Percentiles rank a stretch among this genome's conserved stretches.
Evolutionary conservation across 2,797 vertebrate genomes (phyloP).

Genomic region (Crenuchus spilurus): DNA sequence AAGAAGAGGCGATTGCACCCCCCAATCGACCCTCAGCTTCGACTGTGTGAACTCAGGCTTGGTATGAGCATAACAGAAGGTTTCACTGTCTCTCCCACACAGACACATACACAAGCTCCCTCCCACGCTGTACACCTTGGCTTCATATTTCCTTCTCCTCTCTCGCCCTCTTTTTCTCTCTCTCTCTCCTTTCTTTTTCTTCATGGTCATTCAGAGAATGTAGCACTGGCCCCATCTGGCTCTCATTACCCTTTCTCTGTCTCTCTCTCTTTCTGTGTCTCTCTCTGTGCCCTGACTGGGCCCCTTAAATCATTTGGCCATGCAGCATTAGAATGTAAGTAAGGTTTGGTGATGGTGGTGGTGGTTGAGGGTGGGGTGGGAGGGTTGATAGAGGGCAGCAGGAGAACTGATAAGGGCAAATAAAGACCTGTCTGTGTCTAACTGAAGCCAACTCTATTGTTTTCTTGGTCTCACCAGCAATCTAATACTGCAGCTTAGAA

Average conservation of each 20-base stretch:
- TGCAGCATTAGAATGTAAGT: slow-evolving; percentile 72
- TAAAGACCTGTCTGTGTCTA: slow-evolving; percentile 29
- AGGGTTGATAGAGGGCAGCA: slow-evolving; percentile 24
- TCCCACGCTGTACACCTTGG: slow-evolving; percentile 28
- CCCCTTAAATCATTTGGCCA: slow-evolving; percentile 79
- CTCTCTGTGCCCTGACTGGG: slow-evolving; percentile 69
- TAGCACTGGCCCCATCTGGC: slow-evolving; percentile 47
- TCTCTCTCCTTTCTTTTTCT: slow-evolving; percentile 35
- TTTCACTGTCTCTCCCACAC: slow-evolving; percentile 5
- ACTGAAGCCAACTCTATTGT: slow-evolving; percentile 31
- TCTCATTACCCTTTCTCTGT: slow-evolving; percentile 57
- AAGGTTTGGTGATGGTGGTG: slow-evolving; percentile 35
- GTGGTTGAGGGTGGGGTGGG: background rate
- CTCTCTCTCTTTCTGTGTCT: slow-evolving; percentile 45
- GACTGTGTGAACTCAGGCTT: slow-evolving; percentile 92
- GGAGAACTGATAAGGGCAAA: slow-evolving; percentile 46
- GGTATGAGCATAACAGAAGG: slow-evolving; percentile 75
- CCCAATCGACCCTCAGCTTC: slow-evolving; percentile 93
- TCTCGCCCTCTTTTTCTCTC: background rate
- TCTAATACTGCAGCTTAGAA: slow-evolving; percentile 24
- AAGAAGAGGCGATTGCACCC: slow-evolving; percentile 95
- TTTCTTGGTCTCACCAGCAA: slow-evolving; percentile 29
- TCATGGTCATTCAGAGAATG: slow-evolving; percentile 45
- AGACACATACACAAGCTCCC: slow-evolving; percentile 35
- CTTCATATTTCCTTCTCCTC: slow-evolving; percentile 36